These are phyloP conservation scores for Dermochelys coriacea DNA, from an alignment of 2,797 vertebrate genomes.

Conservation along the genomic window DNA sequence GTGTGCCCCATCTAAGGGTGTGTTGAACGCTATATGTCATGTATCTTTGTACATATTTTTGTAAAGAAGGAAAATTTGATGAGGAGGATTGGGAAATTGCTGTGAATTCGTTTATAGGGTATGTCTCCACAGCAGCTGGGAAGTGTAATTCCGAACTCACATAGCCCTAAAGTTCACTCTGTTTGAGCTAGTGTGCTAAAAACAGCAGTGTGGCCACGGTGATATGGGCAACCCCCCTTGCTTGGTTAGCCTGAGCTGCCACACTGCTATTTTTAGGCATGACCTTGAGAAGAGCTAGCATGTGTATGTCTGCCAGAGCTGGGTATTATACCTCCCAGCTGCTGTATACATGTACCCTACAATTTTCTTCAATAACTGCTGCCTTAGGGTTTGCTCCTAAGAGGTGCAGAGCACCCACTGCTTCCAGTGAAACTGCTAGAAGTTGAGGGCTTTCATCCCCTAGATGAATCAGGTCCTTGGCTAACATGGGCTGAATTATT, in stretches of 20 bases:
- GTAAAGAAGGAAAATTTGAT: background rate
- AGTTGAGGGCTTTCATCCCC: constrained; percentile 27
- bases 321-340: background rate
- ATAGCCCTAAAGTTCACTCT: background rate
- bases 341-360: background rate
- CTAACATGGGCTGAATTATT: constrained; percentile 7
- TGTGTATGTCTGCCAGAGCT: background rate
- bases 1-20: background rate
- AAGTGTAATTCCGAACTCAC: background rate
- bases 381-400: background rate
- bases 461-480: background rate
- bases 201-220: background rate
- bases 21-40: background rate
- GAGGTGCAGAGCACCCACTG: constrained; percentile 21
- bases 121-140: background rate
- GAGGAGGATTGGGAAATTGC: background rate
- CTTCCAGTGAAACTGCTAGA: constrained; percentile 6
- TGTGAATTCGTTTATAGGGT: background rate
- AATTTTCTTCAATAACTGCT: background rate
- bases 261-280: background rate
- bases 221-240: background rate
- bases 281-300: background rate
- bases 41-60: background rate
- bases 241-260: background rate
- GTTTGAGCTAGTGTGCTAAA: background rate